Conservation (phyloP, 2,113 vertebrate genomes). For the Sterrhoptilus dennistouni region DNA sequence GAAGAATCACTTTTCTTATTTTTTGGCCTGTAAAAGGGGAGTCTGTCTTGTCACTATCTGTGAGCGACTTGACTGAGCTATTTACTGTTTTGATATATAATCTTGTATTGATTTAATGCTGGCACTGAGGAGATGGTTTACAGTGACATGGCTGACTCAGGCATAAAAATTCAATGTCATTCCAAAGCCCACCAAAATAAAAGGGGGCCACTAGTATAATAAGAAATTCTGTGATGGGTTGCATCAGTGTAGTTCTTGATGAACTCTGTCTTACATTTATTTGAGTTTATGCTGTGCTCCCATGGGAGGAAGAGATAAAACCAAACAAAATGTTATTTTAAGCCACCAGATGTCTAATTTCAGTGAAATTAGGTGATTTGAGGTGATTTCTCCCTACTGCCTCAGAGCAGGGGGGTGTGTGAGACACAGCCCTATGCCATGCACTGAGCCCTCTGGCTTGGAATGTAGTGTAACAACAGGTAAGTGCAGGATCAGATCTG, state of each 20-base stretch:
- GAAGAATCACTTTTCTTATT: not conserved
- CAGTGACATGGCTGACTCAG: not conserved
- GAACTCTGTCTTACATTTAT: not conserved
- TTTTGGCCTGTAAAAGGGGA: not conserved
- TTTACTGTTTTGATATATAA: not conserved
- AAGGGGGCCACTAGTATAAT: not conserved
- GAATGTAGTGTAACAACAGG: accelerated
- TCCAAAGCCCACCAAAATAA: not conserved
- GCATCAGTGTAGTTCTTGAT: not conserved
- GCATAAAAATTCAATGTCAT: not conserved
- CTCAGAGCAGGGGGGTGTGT: not conserved
- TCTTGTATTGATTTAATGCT: not conserved
- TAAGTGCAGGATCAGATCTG: not conserved
- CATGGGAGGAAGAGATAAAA: no score
- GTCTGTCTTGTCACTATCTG: not conserved
- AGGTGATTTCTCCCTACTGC: not conserved
- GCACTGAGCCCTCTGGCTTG: not conserved
- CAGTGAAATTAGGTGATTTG: not conserved
- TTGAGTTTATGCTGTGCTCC: not conserved
- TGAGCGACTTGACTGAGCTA: not conserved
- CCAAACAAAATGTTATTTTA: not conserved
- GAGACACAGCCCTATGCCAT: not conserved
- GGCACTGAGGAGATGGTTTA: not conserved
- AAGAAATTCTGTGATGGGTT: not conserved
- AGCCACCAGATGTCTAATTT: not conserved